These are phyloP conservation scores for Centroberyx gerrardi DNA, from an alignment of 2,797 vertebrate genomes.

Conservation along the genomic window DNA sequence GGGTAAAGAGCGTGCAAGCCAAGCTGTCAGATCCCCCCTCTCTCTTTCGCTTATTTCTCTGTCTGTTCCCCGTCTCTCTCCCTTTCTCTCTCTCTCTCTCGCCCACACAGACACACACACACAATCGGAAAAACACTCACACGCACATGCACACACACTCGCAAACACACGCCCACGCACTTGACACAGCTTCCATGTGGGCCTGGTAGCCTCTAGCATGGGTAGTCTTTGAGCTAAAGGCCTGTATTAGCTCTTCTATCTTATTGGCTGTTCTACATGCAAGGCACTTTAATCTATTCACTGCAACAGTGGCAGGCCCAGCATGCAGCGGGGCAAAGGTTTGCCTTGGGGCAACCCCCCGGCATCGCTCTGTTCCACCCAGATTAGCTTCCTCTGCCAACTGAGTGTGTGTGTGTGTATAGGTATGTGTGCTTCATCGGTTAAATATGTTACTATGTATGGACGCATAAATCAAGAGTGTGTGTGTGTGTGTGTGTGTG, in stretches of 20 bases:
- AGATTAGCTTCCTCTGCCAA: conserved; percentile 15
- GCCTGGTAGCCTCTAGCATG: conserved; percentile 23
- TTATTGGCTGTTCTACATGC: conserved; percentile 4
- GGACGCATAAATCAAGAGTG: not conserved
- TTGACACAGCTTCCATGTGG: conserved; percentile 25
- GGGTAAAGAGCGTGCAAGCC: no score
- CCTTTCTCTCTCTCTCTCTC: conserved; percentile 32
- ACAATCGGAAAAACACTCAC: conserved; percentile 20
- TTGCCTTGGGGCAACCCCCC: conserved; percentile 19
- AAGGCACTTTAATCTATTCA: conserved; percentile 25
- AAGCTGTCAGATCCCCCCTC: conserved; percentile 39
- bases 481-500: conserved; percentile 1
- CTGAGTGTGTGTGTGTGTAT: not conserved
- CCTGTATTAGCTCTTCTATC: conserved; percentile 27
- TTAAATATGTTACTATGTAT: not conserved
- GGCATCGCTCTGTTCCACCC: conserved; percentile 24
- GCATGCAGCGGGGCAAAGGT: conserved; percentile 30
- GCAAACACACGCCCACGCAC: conserved; percentile 49
- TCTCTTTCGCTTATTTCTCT: conserved; percentile 22
- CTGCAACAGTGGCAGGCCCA: conserved; percentile 18
- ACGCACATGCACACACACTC: conserved; percentile 9
- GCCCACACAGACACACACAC: conserved; percentile 33
- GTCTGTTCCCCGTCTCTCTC: not conserved
- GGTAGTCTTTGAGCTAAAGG: conserved; percentile 38
- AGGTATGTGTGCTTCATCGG: not conserved